Percentiles rank a stretch among this genome's conserved stretches.
phyloP scores from a whole-genome alignment of 2,888 invertebrate genomes.

The Nomada ruficornis region DNA sequence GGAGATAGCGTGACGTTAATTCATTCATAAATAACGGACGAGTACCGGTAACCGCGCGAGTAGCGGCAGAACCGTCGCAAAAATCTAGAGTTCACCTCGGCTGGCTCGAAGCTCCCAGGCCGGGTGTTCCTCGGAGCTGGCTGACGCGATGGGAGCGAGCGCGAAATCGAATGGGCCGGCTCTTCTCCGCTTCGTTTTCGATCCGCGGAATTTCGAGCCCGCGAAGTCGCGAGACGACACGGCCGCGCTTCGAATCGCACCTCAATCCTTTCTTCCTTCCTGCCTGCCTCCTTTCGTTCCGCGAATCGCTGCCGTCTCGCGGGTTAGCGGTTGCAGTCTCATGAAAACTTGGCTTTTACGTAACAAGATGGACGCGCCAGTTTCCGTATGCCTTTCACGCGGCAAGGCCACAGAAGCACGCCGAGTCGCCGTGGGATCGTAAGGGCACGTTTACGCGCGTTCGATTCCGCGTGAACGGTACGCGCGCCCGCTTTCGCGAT shows the following conservation, averaged over 20 bases:
- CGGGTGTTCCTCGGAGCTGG: background rate
- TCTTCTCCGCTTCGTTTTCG: background rate
- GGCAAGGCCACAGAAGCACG: slow-evolving; percentile 79
- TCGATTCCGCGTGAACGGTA: slow-evolving; percentile 58
- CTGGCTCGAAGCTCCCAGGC: slow-evolving; percentile 6
- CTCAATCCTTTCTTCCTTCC: background rate
- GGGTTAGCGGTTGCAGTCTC: slow-evolving; percentile 61
- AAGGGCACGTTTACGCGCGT: slow-evolving; percentile 73
- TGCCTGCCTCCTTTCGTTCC: slow-evolving; percentile 18
- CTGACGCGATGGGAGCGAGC: background rate
- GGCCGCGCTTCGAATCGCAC: slow-evolving; percentile 9
- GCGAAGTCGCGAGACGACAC: no score
- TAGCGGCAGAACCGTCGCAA: slow-evolving; percentile 25
- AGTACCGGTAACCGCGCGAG: slow-evolving; percentile 34
- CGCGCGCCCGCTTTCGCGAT: slow-evolving; percentile 51
- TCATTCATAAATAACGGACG: slow-evolving; percentile 57
- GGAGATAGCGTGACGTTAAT: slow-evolving; percentile 50
- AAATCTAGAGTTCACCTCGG: slow-evolving; percentile 44
- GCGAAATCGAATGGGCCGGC: slow-evolving; percentile 2
- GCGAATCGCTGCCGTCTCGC: slow-evolving; percentile 38
- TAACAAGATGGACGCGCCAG: slow-evolving; percentile 83
- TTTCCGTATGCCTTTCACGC: slow-evolving; percentile 83
- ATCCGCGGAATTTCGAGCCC: background rate
- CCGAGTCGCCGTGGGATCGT: slow-evolving; percentile 72
- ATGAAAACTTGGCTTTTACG: slow-evolving; percentile 81